Percentiles rank a stretch among this genome's conserved stretches.
Evolutionary conservation across 2,113 vertebrate species (phyloP).

Genomic region (Dasyornis broadbenti): DNA sequence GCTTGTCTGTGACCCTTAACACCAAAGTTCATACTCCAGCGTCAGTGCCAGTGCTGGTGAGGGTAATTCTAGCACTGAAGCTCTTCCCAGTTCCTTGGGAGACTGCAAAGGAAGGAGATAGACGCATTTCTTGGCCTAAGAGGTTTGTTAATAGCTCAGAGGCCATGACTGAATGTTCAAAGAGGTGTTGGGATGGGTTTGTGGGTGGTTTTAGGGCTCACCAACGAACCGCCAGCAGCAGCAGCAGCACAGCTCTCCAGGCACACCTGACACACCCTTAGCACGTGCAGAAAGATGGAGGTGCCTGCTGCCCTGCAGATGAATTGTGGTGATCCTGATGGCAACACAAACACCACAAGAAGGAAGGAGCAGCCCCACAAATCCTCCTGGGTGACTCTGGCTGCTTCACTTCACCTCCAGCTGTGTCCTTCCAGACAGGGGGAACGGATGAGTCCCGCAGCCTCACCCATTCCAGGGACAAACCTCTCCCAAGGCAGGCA

Average conservation of each 20-base stretch:
- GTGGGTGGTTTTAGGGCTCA: not conserved
- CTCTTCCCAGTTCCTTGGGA: not conserved
- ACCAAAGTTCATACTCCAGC: not conserved
- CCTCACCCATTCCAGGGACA: not conserved
- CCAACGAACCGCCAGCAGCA: not conserved
- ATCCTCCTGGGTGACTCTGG: not conserved
- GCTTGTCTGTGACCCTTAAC: not conserved
- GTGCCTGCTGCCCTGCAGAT: not conserved
- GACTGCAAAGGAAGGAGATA: not conserved
- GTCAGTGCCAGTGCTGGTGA: not conserved
- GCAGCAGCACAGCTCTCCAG: not conserved
- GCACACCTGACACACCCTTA: not conserved
- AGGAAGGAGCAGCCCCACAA: not conserved
- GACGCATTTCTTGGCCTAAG: not conserved
- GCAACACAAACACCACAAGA: not conserved
- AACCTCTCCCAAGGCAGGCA: not conserved
- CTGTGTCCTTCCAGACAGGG: not conserved
- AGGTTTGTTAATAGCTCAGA: not conserved
- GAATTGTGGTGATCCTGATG: not conserved
- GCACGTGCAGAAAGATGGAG: not conserved
- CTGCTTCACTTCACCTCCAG: not conserved
- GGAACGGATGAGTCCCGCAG: not conserved
- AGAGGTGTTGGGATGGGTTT: not conserved
- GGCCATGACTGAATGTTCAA: constrained; percentile 12
- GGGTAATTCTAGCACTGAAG: not conserved